Conservation (phyloP, 2,113 vertebrate species). For the Protobothrops mucrosquamatus region DNA sequence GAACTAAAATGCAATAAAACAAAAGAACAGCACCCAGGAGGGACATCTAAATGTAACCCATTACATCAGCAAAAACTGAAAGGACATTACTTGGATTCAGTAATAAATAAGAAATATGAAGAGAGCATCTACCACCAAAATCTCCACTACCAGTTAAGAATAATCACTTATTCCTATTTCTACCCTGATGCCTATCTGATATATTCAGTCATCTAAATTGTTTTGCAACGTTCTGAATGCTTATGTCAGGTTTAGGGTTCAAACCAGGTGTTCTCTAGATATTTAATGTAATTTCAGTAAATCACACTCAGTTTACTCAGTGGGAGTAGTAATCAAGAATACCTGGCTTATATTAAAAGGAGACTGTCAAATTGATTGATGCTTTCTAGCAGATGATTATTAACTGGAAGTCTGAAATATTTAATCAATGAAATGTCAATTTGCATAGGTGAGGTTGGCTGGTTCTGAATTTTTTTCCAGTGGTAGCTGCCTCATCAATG, state of each 20-base stretch:
- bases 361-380: neutral
- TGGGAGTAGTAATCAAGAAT: neutral
- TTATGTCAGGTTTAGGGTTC: neutral
- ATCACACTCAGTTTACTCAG: neutral
- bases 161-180: neutral
- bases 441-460: neutral
- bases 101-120: slow-evolving; percentile 2
- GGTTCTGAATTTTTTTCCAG: neutral
- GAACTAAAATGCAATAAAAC: slow-evolving; percentile 7
- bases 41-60: neutral
- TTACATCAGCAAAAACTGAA: slow-evolving; percentile 4
- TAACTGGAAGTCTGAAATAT: neutral
- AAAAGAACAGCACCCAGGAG: neutral
- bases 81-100: neutral
- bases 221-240: neutral
- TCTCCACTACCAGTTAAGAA: neutral
- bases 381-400: neutral
- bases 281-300: neutral
- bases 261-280: neutral
- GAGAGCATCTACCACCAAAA: neutral
- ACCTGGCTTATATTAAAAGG: neutral
- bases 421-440: neutral
- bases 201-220: neutral
- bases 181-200: neutral
- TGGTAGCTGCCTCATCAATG: neutral